Base-by-base conservation (phyloP, 2,888 invertebrate genomes). In the Dynastes hyllus region DNA sequence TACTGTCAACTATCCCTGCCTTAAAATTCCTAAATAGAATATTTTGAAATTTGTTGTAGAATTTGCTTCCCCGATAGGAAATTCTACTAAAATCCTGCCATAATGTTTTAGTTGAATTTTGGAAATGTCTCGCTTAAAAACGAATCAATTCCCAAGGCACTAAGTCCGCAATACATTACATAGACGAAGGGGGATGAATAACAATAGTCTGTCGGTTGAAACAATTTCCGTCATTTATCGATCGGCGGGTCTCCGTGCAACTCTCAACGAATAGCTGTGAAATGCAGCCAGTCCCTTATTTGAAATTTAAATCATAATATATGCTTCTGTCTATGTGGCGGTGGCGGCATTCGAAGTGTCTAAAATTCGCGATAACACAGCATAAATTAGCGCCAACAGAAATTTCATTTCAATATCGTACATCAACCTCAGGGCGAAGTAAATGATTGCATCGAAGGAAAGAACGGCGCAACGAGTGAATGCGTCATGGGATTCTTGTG, bases 151-250 rank as follows among this genome's bases (percentile, higher is more conserved):
- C 51, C 51, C 51, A 51, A 8, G 69, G 13, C 51, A 29, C 51
- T 69, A 11, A 22, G 29, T 22, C 27, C 69, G 69, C 29, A 69
- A 69, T 69, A 50, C 50, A 51, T 69, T 69, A 27, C 50, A 51
- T 29, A 51, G 69, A 69, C 51, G 69, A 69, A 69, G 69, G 27
- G 22, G 69, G 27, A 69, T 69, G 69, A 76, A 76, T 45, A 76
- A 76, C 76, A 65, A 65, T 65, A 65, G 76, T 65, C 69, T 69
- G 51, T 69, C 53, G 76, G 76, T 76, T 76, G 45, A 65, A 76
- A 76, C 76, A 76, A 76, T 76, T 76, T 76, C 76, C 76, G 63
- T 63, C 65, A 50, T 76, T 32, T 65, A 76, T 76, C 76, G 63
- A 76, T 76, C 65, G 55, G 50, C 22, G 51, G 61, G 16, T 8